Evolutionary conservation across 2,888 invertebrate genomes (phyloP).

Genomic region (Luperina testacea): DNA sequence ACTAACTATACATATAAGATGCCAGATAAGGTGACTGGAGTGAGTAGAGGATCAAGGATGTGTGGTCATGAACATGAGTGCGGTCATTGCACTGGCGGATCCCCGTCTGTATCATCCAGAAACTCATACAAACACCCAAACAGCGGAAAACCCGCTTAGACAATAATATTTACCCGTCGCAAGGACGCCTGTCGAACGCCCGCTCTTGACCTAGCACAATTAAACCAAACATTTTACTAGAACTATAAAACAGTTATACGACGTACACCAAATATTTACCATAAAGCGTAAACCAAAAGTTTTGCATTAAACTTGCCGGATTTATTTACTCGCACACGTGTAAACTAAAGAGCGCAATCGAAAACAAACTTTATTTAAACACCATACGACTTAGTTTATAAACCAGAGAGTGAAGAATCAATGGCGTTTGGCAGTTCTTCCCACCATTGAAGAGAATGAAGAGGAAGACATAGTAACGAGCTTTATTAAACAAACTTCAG

Average conservation of each 20-base stretch:
- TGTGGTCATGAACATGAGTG: conserved; percentile 30
- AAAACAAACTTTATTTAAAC: conserved; percentile 72
- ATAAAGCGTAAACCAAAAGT: conserved; percentile 90
- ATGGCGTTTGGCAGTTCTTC: conserved; percentile 72
- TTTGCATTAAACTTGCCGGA: conserved; percentile 89
- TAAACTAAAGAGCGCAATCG: conserved; percentile 72
- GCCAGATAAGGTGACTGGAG: background rate
- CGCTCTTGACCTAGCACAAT: conserved; percentile 90
- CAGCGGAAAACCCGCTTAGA: conserved; percentile 89
- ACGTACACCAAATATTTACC: conserved; percentile 90
- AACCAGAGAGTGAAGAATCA: conserved; percentile 55
- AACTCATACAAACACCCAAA: conserved; percentile 84
- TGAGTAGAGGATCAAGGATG: conserved; percentile 1
- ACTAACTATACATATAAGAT: no score
- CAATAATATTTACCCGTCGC: conserved; percentile 90
- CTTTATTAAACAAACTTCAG: conserved; percentile 63
- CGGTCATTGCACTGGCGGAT: conserved; percentile 77
- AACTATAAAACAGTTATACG: conserved; percentile 90
- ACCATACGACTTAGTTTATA: conserved; percentile 63
- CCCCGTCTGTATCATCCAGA: conserved; percentile 79
- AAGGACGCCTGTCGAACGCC: conserved; percentile 89
- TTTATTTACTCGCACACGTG: conserved; percentile 85
- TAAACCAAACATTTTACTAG: conserved; percentile 90
- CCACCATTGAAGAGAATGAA: conserved; percentile 72
- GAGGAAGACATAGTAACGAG: conserved; percentile 72